Evolutionary conservation across 2,888 invertebrate species (phyloP).

Genomic region (Tinea semifulvella): DNA sequence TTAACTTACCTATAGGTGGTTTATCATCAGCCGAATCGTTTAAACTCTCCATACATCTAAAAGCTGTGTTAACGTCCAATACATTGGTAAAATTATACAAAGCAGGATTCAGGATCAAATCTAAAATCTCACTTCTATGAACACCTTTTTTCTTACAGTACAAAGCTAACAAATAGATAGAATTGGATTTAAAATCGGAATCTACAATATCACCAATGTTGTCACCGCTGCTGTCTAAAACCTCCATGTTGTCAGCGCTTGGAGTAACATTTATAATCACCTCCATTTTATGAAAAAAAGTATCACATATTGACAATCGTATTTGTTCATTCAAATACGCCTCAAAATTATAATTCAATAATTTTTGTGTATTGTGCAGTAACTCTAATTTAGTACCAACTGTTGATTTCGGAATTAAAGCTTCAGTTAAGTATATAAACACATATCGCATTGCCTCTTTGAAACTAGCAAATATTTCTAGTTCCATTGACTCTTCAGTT

Average conservation of each 20-base stretch:
- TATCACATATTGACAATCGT: slow-evolving; percentile 26
- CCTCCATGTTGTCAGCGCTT: slow-evolving; percentile 32
- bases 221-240: slow-evolving; percentile 24
- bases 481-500: slow-evolving; percentile 24
- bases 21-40: slow-evolving; percentile 30
- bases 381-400: slow-evolving; percentile 31
- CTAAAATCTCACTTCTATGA: slow-evolving; percentile 41
- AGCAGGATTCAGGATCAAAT: slow-evolving; percentile 39
- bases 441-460: slow-evolving; percentile 28
- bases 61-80: slow-evolving; percentile 37
- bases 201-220: neutral
- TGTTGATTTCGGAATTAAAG: slow-evolving; percentile 29
- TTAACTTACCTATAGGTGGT: slow-evolving; percentile 38
- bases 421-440: slow-evolving; percentile 27
- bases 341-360: slow-evolving; percentile 34
- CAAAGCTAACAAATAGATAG: slow-evolving; percentile 39
- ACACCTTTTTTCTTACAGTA: slow-evolving; percentile 38
- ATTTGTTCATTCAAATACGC: slow-evolving; percentile 27
- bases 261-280: neutral
- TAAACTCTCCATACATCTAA: slow-evolving; percentile 39
- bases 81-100: slow-evolving; percentile 37
- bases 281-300: slow-evolving; percentile 1
- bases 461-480: slow-evolving; percentile 26
- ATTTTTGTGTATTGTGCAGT: slow-evolving; percentile 29
- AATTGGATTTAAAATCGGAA: slow-evolving; percentile 34